Percentiles rank a stretch among this genome's conserved stretches.
phyloP scores from a whole-genome alignment of 1,140 invertebrate genomes.

The Chymomyza costata region DNA sequence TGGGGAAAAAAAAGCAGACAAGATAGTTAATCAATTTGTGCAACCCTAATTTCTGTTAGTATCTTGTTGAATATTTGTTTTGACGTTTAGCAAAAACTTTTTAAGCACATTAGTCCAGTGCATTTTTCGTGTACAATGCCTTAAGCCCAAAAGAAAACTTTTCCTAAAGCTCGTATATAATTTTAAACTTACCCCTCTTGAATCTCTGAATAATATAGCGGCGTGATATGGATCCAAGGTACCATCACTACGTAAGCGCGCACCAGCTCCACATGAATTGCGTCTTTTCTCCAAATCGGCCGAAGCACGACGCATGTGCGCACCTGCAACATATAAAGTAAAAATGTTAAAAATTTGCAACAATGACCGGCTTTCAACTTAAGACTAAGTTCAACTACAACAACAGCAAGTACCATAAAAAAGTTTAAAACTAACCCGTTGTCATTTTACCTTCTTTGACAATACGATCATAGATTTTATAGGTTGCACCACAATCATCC shows the following conservation, averaged over 20 bases:
- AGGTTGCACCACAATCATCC: constrained; percentile 86
- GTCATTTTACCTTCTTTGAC: constrained; percentile 83
- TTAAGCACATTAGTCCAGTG: not conserved
- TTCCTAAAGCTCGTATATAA: not conserved
- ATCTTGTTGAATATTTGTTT: too few relatives aligned
- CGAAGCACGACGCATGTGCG: constrained; percentile 82
- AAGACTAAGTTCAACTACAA: constrained; percentile 6
- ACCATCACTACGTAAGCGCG: constrained; percentile 70
- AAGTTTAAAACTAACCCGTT: not conserved
- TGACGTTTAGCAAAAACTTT: not conserved
- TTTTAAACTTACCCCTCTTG: constrained; percentile 86
- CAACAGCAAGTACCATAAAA: constrained; percentile 66
- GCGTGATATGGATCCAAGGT: constrained; percentile 88
- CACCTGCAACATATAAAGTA: constrained; percentile 77
- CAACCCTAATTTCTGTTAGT: too few relatives aligned
- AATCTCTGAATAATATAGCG: constrained; percentile 91
- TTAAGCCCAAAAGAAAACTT: too few relatives aligned
- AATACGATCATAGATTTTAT: constrained; percentile 87
- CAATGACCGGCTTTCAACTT: not conserved
- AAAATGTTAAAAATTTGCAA: not conserved
- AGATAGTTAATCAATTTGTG: too few relatives aligned
- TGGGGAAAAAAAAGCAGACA: too few relatives aligned
- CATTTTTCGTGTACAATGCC: too few relatives aligned
- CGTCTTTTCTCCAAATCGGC: constrained; percentile 85
- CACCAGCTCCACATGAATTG: constrained; percentile 82